These are phyloP conservation scores for Chironex yamaguchii DNA, from an alignment of 30 jellyfish, hydroid and myxozoan species.

Conservation along the genomic window DNA sequence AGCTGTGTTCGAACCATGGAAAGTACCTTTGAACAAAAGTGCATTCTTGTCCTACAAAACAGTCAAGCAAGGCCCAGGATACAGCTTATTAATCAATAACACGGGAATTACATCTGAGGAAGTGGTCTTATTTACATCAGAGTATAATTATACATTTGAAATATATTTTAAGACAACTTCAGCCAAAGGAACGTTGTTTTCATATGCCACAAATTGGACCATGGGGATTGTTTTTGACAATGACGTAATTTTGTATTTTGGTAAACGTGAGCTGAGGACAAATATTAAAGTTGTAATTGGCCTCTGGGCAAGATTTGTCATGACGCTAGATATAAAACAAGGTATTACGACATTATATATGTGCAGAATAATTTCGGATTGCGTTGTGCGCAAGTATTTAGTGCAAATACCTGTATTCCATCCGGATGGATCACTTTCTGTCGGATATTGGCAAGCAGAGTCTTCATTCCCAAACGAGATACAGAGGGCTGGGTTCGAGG, in stretches of 20 bases:
- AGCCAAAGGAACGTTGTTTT: conserved; percentile 50
- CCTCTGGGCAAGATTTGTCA: conserved; percentile 53
- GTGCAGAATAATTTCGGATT: conserved; percentile 22
- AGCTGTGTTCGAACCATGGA: no score
- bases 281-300: conserved; percentile 37
- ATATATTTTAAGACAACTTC: conserved; percentile 33
- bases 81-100: conserved; percentile 33
- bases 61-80: conserved; percentile 24
- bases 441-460: conserved; percentile 75
- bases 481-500: conserved; percentile 55
- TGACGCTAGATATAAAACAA: conserved; percentile 27
- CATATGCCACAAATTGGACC: conserved; percentile 18
- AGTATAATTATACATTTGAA: conserved; percentile 59
- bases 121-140: conserved; percentile 6
- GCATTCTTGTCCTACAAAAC: no score
- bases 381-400: conserved; percentile 25
- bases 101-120: conserved; percentile 50
- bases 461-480: conserved; percentile 8
- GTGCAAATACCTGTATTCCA: conserved; percentile 56
- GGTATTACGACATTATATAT: conserved; percentile 41
- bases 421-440: conserved; percentile 27
- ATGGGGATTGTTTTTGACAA: conserved; percentile 47
- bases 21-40: no score
- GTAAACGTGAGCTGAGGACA: conserved; percentile 7
- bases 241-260: conserved; percentile 22